Conservation (phyloP, 2,113 vertebrate genomes). For the Psammodynastes pulverulentus region DNA sequence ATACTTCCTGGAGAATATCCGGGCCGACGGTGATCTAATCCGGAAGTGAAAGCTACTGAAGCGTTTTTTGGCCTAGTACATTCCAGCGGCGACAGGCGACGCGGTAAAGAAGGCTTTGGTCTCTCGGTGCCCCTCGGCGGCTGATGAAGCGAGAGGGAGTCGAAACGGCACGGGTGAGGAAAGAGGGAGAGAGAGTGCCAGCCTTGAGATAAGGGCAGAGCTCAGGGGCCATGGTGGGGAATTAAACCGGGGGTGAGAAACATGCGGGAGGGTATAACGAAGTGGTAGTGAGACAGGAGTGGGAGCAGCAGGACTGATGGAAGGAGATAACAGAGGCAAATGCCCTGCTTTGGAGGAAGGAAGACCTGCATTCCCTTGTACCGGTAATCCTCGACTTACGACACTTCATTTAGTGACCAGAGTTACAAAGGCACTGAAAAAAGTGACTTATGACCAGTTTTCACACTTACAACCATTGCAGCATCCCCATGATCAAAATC, state of each 20-base stretch:
- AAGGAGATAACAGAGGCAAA: not conserved
- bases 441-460: no score
- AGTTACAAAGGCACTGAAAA: no score
- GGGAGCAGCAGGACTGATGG: not conserved
- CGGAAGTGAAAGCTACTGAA: not conserved
- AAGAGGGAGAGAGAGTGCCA: not conserved
- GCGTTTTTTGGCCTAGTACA: accelerated
- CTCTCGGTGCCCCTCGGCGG: not conserved
- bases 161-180: not conserved
- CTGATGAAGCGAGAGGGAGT: not conserved
- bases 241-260: not conserved
- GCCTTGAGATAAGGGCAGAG: not conserved
- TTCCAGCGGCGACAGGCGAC: accelerated
- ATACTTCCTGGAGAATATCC: not conserved
- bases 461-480: no score
- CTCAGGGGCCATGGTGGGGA: not conserved
- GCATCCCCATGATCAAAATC: no score
- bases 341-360: not conserved
- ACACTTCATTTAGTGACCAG: no score
- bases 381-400: no score
- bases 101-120: not conserved
- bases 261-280: not conserved
- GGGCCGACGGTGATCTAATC: not conserved
- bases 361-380: not conserved
- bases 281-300: not conserved